Evolutionary conservation across 2,888 invertebrate genomes (phyloP).

Genomic region (Pollenia labialis): DNA sequence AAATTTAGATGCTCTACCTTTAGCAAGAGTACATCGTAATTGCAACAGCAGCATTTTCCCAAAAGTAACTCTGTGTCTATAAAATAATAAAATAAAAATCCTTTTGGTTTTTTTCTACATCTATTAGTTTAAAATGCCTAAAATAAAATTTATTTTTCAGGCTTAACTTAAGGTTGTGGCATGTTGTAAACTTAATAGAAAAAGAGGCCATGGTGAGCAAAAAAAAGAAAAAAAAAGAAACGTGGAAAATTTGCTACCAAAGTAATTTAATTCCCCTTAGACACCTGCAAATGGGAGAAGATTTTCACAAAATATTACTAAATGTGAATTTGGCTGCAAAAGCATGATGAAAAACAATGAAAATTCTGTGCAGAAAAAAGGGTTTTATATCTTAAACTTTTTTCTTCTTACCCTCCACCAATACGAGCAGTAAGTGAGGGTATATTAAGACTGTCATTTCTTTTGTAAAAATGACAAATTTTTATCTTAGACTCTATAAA

Average conservation of each 20-base stretch:
- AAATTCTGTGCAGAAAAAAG: background rate
- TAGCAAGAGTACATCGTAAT: background rate
- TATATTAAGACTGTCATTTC: too few species aligned
- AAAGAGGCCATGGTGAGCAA: background rate
- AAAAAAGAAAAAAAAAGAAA: background rate
- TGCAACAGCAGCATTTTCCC: background rate
- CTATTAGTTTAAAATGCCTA: slow-evolving; percentile 60
- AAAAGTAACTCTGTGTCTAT: background rate
- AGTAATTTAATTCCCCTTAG: slow-evolving; percentile 50
- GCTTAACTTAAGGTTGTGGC: slow-evolving; percentile 74
- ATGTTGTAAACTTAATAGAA: background rate
- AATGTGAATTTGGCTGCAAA: slow-evolving; percentile 15
- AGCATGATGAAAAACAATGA: slow-evolving; percentile 14
- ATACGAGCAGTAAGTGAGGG: too few species aligned
- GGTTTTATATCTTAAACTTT: background rate
- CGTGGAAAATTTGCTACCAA: slow-evolving; percentile 13
- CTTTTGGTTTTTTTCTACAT: slow-evolving; percentile 77
- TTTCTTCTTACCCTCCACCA: background rate
- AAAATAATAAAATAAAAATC: slow-evolving; percentile 65
- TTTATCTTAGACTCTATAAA: too few species aligned
- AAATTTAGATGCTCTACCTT: slow-evolving; percentile 7
- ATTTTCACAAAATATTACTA: slow-evolving; percentile 1
- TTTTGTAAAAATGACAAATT: too few species aligned
- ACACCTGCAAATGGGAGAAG: background rate
- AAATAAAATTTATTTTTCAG: slow-evolving; percentile 81